Evolutionary conservation across 1,140 invertebrate species (phyloP), one percentile per base, ranked within the genome.

Genomic region (Lanistes nyassanus): DNA sequence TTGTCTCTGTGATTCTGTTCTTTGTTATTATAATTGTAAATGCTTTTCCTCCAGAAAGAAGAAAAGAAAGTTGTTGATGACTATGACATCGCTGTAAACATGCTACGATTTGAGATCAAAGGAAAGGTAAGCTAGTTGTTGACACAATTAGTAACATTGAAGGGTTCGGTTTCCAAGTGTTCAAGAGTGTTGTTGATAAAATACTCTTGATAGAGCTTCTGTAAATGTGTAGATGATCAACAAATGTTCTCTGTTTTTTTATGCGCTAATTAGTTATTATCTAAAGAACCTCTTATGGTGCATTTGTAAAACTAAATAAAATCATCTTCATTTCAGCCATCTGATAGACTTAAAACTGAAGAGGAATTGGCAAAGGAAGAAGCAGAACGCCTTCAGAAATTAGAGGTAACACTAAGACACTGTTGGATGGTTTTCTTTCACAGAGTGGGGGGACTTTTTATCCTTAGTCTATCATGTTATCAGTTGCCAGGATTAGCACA

Each of bases 331-430:
- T 77, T 77, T 68, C 76, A 91, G 89, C 93, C 94, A 11, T 92
- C 93, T 47, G 94, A 97, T 86, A 93, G 93, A 82, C 84, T 96
- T 3, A 95, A 96, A 89, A 94, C 92, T 64, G 93, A 94, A 81
- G 94, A 96, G 78, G 94, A 97, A 90, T 90, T 95, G 66, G 93
- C 93, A 9, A 93, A 93, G 85, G 93, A 96, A 88, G 94, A 97
- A 84, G 93, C 92, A 80, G 92, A 93, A 77, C 92, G 92, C 79
- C 88, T 97, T n/a, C 93, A 95, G 81, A 92, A 94, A 84, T 88
- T 96, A 42, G 95, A 97, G 90, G 91, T 87, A 79, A 75, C 67
- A 65, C 9, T 60, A 26, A 31, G 9, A 7, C 29, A 7, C 21
- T 58, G 9, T 60, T n/a, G 23, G 9, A 26, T 23, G 11, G 29